Conservation (phyloP, 2,797 vertebrate species). For the Melanotaenia trifasciata region DNA sequence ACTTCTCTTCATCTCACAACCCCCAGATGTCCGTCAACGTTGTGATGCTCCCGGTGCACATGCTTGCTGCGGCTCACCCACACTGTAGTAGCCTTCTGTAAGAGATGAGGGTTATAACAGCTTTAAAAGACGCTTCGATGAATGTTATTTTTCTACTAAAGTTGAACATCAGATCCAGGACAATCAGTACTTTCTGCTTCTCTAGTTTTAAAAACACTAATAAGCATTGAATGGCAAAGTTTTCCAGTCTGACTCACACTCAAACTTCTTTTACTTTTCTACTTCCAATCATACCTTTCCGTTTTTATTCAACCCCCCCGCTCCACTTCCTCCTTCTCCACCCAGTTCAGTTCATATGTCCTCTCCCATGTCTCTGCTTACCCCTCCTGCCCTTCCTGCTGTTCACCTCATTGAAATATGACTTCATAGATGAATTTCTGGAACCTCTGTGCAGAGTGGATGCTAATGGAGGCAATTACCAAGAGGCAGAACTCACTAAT, state of each 20-base stretch:
- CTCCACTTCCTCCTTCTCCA: constrained; percentile 13
- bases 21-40: constrained; percentile 41
- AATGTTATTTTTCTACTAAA: too few relatives aligned
- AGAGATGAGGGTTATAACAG: neutral
- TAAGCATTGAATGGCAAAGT: neutral
- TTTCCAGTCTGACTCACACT: neutral
- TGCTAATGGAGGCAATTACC: constrained; percentile 62
- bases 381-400: constrained; percentile 30
- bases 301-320: constrained; percentile 1
- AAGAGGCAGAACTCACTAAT: constrained; percentile 60
- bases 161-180: neutral
- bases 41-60: constrained; percentile 29
- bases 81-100: neutral
- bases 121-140: too few relatives aligned
- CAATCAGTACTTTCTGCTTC: neutral
- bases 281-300: neutral
- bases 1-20: constrained; percentile 11
- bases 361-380: neutral
- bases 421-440: constrained; percentile 39
- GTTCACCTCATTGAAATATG: constrained; percentile 45
- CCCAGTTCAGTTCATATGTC: constrained; percentile 16
- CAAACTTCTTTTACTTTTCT: constrained; percentile 2
- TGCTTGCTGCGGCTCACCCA: neutral
- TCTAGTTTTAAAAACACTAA: too few relatives aligned
- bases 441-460: constrained; percentile 42